Percentiles rank a stretch among this genome's conserved stretches.
Evolutionary conservation across 2,797 vertebrate genomes (phyloP).

Genomic region (Diceros bicornis): DNA sequence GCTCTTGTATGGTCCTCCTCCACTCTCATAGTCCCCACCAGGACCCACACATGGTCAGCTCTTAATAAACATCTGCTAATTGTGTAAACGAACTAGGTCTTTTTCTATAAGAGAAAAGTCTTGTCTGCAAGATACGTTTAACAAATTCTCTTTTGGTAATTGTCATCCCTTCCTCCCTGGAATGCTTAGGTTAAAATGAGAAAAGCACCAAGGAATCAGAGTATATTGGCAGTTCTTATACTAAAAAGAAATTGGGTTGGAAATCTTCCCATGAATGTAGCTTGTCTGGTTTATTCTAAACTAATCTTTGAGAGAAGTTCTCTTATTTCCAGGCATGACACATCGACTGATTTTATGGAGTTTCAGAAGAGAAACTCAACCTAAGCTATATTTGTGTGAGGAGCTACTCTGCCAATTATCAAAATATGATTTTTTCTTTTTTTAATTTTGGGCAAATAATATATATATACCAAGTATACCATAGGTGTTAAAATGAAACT

Average conservation of each 20-base stretch:
- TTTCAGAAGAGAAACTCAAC: slow-evolving; percentile 34
- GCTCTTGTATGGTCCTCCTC: background rate
- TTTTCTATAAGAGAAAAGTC: background rate
- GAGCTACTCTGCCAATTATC: background rate
- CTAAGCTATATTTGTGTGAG: background rate
- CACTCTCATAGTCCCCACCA: background rate
- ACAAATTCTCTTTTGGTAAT: background rate
- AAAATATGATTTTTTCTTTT: background rate
- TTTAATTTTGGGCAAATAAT: background rate
- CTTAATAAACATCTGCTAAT: background rate
- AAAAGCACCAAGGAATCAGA: background rate
- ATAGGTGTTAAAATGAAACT: background rate
- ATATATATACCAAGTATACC: background rate
- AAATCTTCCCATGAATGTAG: background rate
- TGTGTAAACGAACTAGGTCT: background rate
- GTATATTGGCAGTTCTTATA: background rate
- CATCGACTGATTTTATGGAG: background rate
- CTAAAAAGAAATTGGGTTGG: background rate
- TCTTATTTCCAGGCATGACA: background rate
- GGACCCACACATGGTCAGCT: background rate
- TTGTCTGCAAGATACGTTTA: background rate
- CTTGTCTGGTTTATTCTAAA: background rate
- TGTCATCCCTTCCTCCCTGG: background rate
- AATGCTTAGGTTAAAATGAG: background rate
- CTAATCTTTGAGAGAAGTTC: background rate